These are phyloP conservation scores for Nesometra sesokonis DNA, from an alignment of 35 echinoderm and acorn worm species.

Conservation along the genomic window DNA sequence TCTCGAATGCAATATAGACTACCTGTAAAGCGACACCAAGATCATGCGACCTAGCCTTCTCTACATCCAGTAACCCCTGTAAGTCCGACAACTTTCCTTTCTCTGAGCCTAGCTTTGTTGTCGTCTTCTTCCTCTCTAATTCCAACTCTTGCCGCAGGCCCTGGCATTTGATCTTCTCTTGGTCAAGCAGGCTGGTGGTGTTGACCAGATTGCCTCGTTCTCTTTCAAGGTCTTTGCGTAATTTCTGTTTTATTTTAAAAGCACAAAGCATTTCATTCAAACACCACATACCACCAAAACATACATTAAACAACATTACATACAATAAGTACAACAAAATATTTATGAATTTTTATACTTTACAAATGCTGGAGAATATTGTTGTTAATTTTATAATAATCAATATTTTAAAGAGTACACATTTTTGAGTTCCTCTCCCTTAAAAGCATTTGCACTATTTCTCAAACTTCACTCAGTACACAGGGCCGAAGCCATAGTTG, in stretches of 20 bases:
- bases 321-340: no score
- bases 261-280: neutral
- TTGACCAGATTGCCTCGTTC: slow-evolving; percentile 42
- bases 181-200: slow-evolving; percentile 38
- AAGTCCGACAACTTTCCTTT: slow-evolving; percentile 51
- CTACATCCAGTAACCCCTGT: slow-evolving; percentile 69
- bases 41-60: slow-evolving; percentile 83
- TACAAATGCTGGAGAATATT: no score
- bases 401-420: no score
- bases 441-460: no score
- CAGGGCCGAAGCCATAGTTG: no score
- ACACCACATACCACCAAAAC: neutral
- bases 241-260: slow-evolving; percentile 42
- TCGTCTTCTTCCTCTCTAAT: slow-evolving; percentile 28
- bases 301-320: neutral
- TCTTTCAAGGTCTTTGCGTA: slow-evolving; percentile 50
- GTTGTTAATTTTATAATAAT: no score
- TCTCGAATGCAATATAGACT: no score
- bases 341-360: no score
- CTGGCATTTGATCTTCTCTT: slow-evolving; percentile 22
- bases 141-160: slow-evolving; percentile 57
- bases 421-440: no score
- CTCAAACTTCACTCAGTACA: no score
- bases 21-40: slow-evolving; percentile 75
- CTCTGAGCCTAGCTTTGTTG: slow-evolving; percentile 45